Percentiles rank a stretch among this genome's conserved stretches.
phyloP scores from a whole-genome alignment of 2,113 vertebrate genomes.

The sheep (Ovis aries) region DNA sequence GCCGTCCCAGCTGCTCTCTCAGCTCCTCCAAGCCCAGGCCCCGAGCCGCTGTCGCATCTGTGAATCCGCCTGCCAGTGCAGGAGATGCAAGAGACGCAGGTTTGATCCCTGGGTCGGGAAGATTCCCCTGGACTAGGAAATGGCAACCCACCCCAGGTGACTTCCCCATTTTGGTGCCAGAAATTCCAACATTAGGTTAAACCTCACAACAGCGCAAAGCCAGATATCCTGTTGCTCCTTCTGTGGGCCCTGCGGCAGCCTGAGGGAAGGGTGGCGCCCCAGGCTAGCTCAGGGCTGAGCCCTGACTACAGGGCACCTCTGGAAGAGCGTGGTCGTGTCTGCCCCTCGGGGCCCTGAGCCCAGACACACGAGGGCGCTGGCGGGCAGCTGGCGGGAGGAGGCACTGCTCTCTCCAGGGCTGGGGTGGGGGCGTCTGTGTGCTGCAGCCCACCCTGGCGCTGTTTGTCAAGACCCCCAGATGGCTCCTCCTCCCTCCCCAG shows the following conservation, averaged over 20 bases:
- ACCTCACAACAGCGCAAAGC: not conserved
- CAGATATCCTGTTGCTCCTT: no score
- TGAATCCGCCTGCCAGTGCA: not conserved
- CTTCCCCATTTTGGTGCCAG: not conserved
- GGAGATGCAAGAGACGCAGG: rapidly evolving
- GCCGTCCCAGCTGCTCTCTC: not conserved
- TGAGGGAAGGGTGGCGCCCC: not conserved
- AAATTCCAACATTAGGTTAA: not conserved
- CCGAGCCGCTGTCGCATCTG: not conserved
- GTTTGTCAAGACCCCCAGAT: not conserved
- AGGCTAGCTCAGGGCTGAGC: not conserved
- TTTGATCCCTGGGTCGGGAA: not conserved
- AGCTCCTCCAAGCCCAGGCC: not conserved
- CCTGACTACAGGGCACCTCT: not conserved
- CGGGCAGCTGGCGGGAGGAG: not conserved
- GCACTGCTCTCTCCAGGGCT: not conserved
- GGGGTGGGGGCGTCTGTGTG: not conserved
- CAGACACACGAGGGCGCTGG: not conserved
- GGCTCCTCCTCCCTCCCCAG: not conserved
- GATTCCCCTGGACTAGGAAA: not conserved
- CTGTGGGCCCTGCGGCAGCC: not conserved
- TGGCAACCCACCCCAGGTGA: not conserved
- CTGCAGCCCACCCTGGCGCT: not conserved
- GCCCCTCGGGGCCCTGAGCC: not conserved
- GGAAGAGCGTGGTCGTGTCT: not conserved